phyloP scores from a whole-genome alignment of 2,888 invertebrate genomes.

The Macaria notata region DNA sequence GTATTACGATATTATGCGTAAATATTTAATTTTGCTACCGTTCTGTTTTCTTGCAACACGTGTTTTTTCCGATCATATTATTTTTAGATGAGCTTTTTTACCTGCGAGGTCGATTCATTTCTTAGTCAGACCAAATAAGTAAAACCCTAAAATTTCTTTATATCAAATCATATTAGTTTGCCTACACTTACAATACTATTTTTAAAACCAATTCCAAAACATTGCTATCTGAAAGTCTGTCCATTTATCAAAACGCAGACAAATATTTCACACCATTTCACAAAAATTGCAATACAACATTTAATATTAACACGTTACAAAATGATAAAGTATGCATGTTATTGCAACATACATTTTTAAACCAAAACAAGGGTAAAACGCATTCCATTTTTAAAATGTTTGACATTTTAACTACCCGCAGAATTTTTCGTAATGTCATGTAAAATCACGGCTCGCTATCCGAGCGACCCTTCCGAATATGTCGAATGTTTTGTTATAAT shows the following conservation, averaged over 20 bases:
- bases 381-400: constrained; percentile 25
- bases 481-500: constrained; percentile 12
- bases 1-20: constrained; percentile 37
- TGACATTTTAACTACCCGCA: constrained; percentile 23
- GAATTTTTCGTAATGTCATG: constrained; percentile 23
- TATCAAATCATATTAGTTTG: too few relatives aligned
- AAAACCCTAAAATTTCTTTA: too few relatives aligned
- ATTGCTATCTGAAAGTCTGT: too few relatives aligned
- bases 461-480: constrained; percentile 10
- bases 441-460: constrained; percentile 10
- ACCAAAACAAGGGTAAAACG: constrained; percentile 21
- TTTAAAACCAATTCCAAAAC: too few relatives aligned
- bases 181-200: too few relatives aligned
- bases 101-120: neutral
- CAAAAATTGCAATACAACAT: constrained; percentile 20
- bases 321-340: constrained; percentile 24
- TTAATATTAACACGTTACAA: constrained; percentile 30
- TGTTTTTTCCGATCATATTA: constrained; percentile 13
- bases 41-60: constrained; percentile 23
- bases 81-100: constrained; percentile 16
- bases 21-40: constrained; percentile 36
- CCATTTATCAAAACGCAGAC: neutral
- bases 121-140: neutral
- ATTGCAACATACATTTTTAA: constrained; percentile 26
- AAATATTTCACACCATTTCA: constrained; percentile 1